Base-by-base conservation (phyloP, 2,113 vertebrate species). In the Toxotes jaculatrix region DNA sequence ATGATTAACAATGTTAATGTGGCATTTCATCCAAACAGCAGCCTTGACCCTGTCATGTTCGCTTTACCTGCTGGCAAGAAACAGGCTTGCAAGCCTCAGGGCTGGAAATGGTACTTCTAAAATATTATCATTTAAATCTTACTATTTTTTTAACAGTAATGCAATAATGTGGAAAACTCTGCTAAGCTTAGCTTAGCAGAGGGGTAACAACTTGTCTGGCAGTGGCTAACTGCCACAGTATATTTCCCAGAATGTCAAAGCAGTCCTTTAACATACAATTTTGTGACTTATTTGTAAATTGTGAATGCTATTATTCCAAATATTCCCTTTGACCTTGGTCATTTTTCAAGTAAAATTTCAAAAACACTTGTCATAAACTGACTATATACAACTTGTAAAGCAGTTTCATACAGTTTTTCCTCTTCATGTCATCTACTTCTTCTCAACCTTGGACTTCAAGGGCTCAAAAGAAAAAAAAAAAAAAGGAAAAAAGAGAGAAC, bases 1-100 rank as follows among this genome's bases (percentile, higher is more conserved):
- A 78, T 81, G 68, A 83, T 85, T 82, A 84, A 65, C 47, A 59
- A 73, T 83, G 80, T 45, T 70, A 85, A 82, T 82, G 74, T 79
- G 83, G 43, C 79, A 66, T 85, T 81, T 80, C 67, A 7, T 57
- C 59, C 49, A 66, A 60, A 67, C 9, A 65, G 65, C 36, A 66
- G 76, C 69, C 36, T 51, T 63, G 77, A 84, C 84, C 70, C 55
- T 76, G 83, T 77, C 87, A 82, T 78, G 76, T 86, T 89, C 43
- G 3, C 21, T 83, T 67, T 19, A 78, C 42, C 82, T 82, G 56
- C 19, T 85, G 23, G 34, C 31, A 55, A 23, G 12, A 56, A 70
- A 70, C 68, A 63, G 56, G 49, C 16, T 38, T 56, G 67, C 38
- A 60, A 1, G 23, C 77, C 13, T 71, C 9, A 1, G 38, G 51